These are phyloP conservation scores for Aspidapion aeneum DNA, from an alignment of 2,888 invertebrate genomes.

Conservation along the genomic window DNA sequence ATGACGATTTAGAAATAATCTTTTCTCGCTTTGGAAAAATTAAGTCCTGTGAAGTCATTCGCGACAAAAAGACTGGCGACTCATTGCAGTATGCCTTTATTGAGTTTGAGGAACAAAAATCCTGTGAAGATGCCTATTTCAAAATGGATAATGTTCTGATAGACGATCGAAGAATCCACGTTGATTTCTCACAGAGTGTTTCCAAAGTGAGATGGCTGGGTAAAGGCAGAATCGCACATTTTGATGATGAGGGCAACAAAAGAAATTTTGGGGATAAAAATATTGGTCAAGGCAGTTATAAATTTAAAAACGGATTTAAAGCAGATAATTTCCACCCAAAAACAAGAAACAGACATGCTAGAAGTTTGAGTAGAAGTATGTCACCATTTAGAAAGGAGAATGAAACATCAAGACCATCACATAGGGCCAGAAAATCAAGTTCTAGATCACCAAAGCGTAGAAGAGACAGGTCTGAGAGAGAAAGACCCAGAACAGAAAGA, in stretches of 20 bases:
- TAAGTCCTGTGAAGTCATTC: constrained; percentile 91
- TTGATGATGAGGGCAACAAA: constrained; percentile 44
- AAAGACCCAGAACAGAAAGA: background rate
- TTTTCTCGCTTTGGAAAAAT: constrained; percentile 96
- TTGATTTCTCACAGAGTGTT: constrained; percentile 99
- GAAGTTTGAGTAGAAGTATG: constrained; percentile 1
- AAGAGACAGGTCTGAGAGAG: background rate
- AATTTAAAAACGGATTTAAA: constrained; percentile 22
- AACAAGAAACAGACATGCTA: background rate
- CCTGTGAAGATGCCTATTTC: constrained; percentile 97
- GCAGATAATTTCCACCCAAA: constrained; percentile 4
- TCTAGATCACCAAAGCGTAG: constrained; percentile 4
- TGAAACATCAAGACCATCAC: background rate
- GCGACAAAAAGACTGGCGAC: constrained; percentile 88
- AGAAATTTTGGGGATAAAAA: constrained; percentile 31
- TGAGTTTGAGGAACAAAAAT: constrained; percentile 88
- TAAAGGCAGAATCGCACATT: constrained; percentile 72
- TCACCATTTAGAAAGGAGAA: constrained; percentile 4
- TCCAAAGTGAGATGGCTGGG: constrained; percentile 90
- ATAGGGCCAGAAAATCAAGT: background rate
- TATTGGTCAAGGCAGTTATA: constrained; percentile 40
- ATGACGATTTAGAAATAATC: constrained; percentile 96
- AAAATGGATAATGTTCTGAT: constrained; percentile 99
- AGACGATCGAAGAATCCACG: constrained; percentile 97
- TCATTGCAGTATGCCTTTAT: constrained; percentile 99